Base-by-base conservation (phyloP, 1,140 invertebrate species). In the Hyles euphorbiae region DNA sequence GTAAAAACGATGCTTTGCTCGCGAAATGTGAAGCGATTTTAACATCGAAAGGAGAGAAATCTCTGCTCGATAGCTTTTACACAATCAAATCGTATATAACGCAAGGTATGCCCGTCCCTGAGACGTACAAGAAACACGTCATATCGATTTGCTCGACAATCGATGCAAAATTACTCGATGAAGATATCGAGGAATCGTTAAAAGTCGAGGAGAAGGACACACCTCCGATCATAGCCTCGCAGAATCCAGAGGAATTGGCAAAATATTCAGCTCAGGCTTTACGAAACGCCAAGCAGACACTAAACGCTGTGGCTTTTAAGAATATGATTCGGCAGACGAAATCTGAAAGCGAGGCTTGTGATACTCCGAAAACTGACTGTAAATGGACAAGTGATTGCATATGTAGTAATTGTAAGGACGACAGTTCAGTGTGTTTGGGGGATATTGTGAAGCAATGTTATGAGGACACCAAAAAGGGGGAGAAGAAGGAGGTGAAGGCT, bases 231-330 rank as follows among this genome's bases (percentile, higher is more conserved):
- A 34, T 53, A 9, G 0, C 8, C 0, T 70, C 77, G 0, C 76
- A 83, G n/a, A 88, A 81, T 53, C 75, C 77, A 0, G 82, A 87
- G 44, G 58, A 84, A 3, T 49, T 87, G 46, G 83, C 85, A 0
- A 88, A 88, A 60, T 88, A 87, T 56, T 86, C 85, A 0, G 83
- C 83, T 3, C 83, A 86, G 34, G 85, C 85, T 8, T 54, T 88
- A 4, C 60, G 77, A 0, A 88, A 82, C 22, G 85, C 81, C 0
- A 84, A 85, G 33, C 82, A 87, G 8, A 83, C 81, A 0, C 57
- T 88, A 4, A 88, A 86, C 54, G 82, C 81, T 0, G 82, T 87
- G 0, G 83, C 82, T 0, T 88, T 88, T 53, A 74, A 76, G 5
- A 83, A 80, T 9, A 78, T 82, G 60, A 69, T 69, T 12, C 61